phyloP scores from a whole-genome alignment of 2,888 invertebrate genomes.

The Cephonodes hylas region DNA sequence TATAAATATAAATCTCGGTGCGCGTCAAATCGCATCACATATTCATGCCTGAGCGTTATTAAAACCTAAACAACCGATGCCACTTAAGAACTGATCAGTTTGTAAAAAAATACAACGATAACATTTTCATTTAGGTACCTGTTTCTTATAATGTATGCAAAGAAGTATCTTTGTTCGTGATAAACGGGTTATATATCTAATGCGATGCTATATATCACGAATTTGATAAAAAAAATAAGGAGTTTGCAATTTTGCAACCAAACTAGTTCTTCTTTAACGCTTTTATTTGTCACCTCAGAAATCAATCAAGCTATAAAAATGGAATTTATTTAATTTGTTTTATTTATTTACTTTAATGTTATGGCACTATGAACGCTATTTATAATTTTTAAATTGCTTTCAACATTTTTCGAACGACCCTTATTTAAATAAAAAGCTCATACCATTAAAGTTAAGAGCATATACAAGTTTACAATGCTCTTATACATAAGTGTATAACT shows the following conservation, averaged over 20 bases:
- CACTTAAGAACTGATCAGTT: slow-evolving; percentile 15
- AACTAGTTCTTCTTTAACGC: background rate
- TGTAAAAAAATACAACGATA: slow-evolving; percentile 7
- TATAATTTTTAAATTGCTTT: no score
- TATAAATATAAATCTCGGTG: slow-evolving; percentile 74
- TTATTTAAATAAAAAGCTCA: no score
- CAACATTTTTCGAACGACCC: no score
- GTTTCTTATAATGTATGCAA: background rate
- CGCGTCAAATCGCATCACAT: slow-evolving; percentile 72
- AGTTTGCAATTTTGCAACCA: background rate
- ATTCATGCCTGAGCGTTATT: slow-evolving; percentile 64
- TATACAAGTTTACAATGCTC: no score
- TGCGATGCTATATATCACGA: background rate
- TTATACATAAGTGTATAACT: no score
- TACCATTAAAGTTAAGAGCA: no score
- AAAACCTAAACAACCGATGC: slow-evolving; percentile 53
- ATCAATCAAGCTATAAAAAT: background rate
- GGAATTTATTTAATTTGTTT: background rate
- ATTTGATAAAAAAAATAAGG: background rate
- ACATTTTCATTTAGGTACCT: slow-evolving; percentile 3
- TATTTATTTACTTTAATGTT: no score
- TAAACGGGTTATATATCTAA: background rate
- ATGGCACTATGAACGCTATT: background rate
- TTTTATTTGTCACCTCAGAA: background rate
- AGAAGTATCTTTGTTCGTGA: background rate